Evolutionary conservation across 2,888 invertebrate species (phyloP), one percentile per base, ranked within the genome.

Genomic region (Penaeus monodon): DNA sequence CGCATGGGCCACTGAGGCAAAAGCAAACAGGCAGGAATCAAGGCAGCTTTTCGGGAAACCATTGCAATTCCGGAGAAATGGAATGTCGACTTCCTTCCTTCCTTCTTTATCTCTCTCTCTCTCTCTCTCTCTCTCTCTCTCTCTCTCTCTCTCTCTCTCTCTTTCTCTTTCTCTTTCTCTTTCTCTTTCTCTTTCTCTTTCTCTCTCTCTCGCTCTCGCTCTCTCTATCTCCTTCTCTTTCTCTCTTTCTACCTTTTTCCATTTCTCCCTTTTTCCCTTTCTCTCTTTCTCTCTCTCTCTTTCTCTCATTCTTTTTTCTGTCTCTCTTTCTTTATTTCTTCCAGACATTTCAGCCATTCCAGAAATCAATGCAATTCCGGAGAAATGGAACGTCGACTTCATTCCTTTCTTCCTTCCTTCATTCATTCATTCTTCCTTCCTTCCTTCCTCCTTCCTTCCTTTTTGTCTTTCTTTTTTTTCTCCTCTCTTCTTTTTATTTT

Each of bases 311-410:
- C 57, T 27, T 78, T 10, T 78, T 57, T 78, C 78, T 57, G 24
- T 78, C 57, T 78, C 27, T 57, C 78, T 78, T 27, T 57, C 78
- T 44, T 27, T 78, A 22, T 78, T n/a, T 22, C 63, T 78, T 57
- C 57, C 24, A 29, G 27, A 29, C 57, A 22, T n/a, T n/a, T n/a
- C n/a, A n/a, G n/a, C n/a, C n/a, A n/a, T n/a, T n/a, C n/a, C n/a
- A n/a, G n/a, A n/a, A n/a, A n/a, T n/a, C n/a, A n/a, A n/a, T n/a
- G n/a, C n/a, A n/a, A n/a, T n/a, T n/a, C n/a, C n/a, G n/a, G n/a
- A n/a, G n/a, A n/a, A n/a, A n/a, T n/a, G n/a, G n/a, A n/a, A n/a
- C n/a, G n/a, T n/a, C n/a, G n/a, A n/a, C n/a, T n/a, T n/a, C n/a
- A n/a, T n/a, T n/a, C n/a, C n/a, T n/a, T n/a, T n/a, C n/a, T n/a